phyloP scores from a whole-genome alignment of 2,888 invertebrate genomes.

The Atrina japonica region DNA sequence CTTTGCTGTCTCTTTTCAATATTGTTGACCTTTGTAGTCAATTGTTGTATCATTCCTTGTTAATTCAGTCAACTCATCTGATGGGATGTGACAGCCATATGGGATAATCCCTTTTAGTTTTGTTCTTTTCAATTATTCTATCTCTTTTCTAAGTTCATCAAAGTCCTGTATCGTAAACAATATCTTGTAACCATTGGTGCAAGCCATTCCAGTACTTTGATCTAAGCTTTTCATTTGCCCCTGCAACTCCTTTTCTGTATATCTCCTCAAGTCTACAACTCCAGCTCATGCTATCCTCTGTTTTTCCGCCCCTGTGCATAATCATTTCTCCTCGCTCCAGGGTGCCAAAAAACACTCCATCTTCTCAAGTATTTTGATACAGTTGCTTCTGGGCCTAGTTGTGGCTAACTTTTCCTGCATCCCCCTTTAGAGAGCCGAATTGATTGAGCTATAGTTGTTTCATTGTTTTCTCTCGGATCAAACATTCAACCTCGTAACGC shows the following conservation, averaged over 20 bases:
- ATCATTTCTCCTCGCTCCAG: slow-evolving; percentile 3
- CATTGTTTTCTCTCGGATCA: too few relatives aligned
- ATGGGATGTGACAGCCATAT: background rate
- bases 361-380: background rate
- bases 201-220: slow-evolving; percentile 4
- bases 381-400: too few relatives aligned
- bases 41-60: background rate
- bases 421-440: too few relatives aligned
- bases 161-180: background rate
- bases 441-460: too few relatives aligned
- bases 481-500: too few relatives aligned
- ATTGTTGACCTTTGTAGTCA: too few relatives aligned
- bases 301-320: background rate
- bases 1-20: background rate
- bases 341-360: slow-evolving; percentile 2
- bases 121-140: background rate
- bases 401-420: too few relatives aligned
- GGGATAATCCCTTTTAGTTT: too few relatives aligned
- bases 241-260: background rate
- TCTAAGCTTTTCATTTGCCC: background rate
- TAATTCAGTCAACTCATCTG: background rate
- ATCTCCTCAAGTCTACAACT: slow-evolving; percentile 1
- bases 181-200: background rate
- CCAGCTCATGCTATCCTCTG: background rate
- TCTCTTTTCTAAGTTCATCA: background rate